Conservation (phyloP, 2,113 vertebrate genomes). For the Acanthisitta chloris region DNA sequence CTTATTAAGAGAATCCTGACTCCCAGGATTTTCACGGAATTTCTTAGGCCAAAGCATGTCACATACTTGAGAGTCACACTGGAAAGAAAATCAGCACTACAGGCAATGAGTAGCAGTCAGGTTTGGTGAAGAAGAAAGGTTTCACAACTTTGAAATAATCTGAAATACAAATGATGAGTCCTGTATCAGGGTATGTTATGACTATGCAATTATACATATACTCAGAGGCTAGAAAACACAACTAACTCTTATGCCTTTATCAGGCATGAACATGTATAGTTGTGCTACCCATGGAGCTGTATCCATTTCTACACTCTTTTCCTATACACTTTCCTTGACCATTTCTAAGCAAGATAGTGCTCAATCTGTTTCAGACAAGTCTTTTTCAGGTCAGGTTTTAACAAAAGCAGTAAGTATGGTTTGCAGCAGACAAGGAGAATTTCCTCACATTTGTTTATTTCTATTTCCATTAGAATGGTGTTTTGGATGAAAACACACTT, state of each 20-base stretch:
- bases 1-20: not conserved
- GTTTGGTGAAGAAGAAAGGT: not conserved
- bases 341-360: not conserved
- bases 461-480: not conserved
- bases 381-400: not conserved
- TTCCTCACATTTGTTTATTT: not conserved
- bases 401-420: not conserved
- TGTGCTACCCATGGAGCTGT: not conserved
- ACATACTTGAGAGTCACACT: not conserved
- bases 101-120: not conserved
- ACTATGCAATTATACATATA: not conserved
- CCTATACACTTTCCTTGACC: not conserved
- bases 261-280: fast-evolving
- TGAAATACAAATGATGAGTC: not conserved
- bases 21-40: not conserved
- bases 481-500: not conserved
- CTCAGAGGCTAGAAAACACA: not conserved
- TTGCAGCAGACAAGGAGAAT: not conserved
- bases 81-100: not conserved
- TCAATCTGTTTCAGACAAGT: not conserved
- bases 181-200: not conserved
- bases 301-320: not conserved
- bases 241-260: not conserved
- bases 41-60: not conserved
- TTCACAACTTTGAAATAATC: not conserved